A percentile compares a stretch with the other conserved stretches of the same genome.
Conservation (phyloP, 2,888 invertebrate species). For the Rhodophaea formosa region DNA sequence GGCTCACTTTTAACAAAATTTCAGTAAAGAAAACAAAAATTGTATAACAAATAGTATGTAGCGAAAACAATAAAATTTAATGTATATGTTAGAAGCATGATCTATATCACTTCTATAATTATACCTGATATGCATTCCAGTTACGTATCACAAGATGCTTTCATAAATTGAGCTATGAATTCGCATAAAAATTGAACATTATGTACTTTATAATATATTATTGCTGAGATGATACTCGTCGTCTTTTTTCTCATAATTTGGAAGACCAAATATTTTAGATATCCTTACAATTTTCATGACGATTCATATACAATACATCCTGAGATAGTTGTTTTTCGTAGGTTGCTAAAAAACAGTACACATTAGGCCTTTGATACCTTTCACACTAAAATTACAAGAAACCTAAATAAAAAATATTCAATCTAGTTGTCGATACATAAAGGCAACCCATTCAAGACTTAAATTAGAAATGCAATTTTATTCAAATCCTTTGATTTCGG, state of each 20-base stretch:
- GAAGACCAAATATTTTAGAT: conserved; percentile 37
- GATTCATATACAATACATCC: neutral
- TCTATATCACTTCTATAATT: neutral
- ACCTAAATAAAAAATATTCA: neutral
- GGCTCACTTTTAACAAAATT: conserved; percentile 66
- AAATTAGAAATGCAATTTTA: neutral
- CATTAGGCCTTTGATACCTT: neutral
- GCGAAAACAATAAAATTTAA: conserved; percentile 30
- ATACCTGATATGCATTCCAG: conserved; percentile 16
- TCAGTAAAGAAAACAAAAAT: conserved; percentile 38
- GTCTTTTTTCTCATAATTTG: conserved; percentile 22
- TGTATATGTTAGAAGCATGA: conserved; percentile 18
- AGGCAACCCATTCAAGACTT: neutral
- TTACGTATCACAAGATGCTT: conserved; percentile 12
- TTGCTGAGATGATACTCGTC: neutral
- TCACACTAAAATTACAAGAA: neutral
- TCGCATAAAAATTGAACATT: neutral
- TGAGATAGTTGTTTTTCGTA: neutral
- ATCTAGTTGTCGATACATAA: no score
- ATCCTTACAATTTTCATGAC: neutral
- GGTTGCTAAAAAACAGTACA: neutral
- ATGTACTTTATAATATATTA: neutral
- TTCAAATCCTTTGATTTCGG: neutral
- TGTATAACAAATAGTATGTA: neutral
- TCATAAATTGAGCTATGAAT: neutral